Percentiles rank a stretch among this genome's conserved stretches.
These are phyloP conservation scores for Nothoprocta perdicaria DNA, from an alignment of 2,113 vertebrate genomes.

Conservation along the genomic window DNA sequence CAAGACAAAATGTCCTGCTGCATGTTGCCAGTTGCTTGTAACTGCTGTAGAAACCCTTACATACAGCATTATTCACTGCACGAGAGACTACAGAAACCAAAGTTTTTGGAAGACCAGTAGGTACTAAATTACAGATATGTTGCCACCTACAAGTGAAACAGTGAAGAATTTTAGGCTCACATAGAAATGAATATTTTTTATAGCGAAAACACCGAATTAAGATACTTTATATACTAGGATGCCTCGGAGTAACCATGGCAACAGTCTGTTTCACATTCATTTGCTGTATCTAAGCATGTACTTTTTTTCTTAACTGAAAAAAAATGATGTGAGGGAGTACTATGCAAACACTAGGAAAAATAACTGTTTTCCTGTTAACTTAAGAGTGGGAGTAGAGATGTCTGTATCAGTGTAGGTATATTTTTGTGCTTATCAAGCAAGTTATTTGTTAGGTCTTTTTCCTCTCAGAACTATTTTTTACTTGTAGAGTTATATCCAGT, in stretches of 20 bases:
- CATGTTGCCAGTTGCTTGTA: background rate
- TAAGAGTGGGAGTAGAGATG: background rate
- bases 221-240: background rate
- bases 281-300: background rate
- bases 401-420: background rate
- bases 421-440: background rate
- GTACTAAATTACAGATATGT: constrained; percentile 23
- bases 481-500: background rate
- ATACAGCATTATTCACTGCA: background rate
- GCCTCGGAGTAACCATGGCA: constrained; percentile 62
- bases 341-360: background rate
- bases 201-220: constrained; percentile 1
- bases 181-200: constrained; percentile 32
- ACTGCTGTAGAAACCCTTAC: background rate
- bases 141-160: background rate
- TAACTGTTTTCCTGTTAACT: background rate
- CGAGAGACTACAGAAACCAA: constrained; percentile 31
- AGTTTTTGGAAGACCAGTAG: constrained; percentile 39
- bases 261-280: constrained; percentile 8
- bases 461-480: background rate
- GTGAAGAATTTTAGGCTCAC: constrained; percentile 25
- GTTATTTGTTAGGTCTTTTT: background rate
- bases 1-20: background rate
- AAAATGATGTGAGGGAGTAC: background rate
- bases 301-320: background rate